Conservation (phyloP, 2,113 vertebrate species). For the Callithrix jacchus region DNA sequence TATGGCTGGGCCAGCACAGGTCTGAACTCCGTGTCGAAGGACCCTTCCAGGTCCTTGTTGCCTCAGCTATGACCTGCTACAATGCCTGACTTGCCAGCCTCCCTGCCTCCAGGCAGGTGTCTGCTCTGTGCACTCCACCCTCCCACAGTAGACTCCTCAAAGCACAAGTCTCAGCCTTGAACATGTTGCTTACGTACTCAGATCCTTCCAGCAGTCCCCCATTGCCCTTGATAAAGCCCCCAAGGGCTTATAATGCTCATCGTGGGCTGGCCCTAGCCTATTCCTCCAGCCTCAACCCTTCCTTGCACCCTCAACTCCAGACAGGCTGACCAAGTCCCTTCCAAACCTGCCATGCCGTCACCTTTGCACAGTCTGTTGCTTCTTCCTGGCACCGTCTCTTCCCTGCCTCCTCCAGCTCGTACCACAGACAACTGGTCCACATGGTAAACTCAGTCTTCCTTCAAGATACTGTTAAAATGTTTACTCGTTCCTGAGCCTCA, state of each 20-base stretch:
- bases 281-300: neutral
- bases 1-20: neutral
- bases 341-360: neutral
- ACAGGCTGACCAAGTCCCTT: neutral
- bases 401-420: fast-evolving
- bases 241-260: neutral
- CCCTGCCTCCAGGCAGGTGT: neutral
- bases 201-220: neutral
- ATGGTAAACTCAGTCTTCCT: neutral
- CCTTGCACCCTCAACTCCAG: neutral
- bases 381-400: neutral
- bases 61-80: neutral
- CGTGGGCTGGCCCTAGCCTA: fast-evolving
- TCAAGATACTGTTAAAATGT: neutral
- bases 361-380: neutral
- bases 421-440: neutral
- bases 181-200: neutral
- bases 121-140: neutral
- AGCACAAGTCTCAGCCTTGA: neutral
- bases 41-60: no score
- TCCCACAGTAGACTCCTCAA: neutral
- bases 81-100: neutral
- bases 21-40: neutral
- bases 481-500: neutral
- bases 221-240: neutral